Percentiles rank a stretch among this genome's conserved stretches.
These are phyloP conservation scores for Eufriesea mexicana DNA, from an alignment of 1,140 invertebrate species.

Conservation along the genomic window DNA sequence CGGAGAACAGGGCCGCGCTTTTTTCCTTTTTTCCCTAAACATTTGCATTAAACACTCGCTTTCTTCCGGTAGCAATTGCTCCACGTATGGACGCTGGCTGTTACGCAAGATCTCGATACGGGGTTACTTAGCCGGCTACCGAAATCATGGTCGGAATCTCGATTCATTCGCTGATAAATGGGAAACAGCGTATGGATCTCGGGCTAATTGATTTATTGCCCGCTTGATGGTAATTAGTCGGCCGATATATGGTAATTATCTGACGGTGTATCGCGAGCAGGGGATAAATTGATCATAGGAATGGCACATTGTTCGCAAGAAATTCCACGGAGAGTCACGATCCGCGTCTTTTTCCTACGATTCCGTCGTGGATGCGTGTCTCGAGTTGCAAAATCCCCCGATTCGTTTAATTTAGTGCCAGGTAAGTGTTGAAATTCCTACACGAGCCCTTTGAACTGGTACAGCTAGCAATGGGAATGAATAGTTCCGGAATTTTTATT, in stretches of 20 bases:
- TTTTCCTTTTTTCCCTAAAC: constrained; percentile 9
- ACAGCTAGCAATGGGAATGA: no score
- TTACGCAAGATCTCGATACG: constrained; percentile 25
- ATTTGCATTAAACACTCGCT: constrained; percentile 44
- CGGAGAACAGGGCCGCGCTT: constrained; percentile 3
- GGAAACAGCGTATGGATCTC: neutral
- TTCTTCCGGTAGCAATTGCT: constrained; percentile 20
- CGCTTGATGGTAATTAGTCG: neutral
- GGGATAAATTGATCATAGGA: neutral
- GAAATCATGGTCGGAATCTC: constrained; percentile 6
- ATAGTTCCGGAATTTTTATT: no score
- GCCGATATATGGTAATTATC: neutral
- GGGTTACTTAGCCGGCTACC: neutral
- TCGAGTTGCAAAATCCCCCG: neutral
- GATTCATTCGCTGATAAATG: constrained; percentile 15
- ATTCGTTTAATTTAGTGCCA: neutral
- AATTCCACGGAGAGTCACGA: neutral
- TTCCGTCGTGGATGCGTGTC: neutral
- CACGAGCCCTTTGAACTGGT: neutral
- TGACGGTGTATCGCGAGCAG: neutral
- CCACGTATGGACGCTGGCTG: neutral
- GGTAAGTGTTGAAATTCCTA: neutral
- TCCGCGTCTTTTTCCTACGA: neutral
- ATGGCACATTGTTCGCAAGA: neutral
- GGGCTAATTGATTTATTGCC: constrained; percentile 16